Evolutionary conservation across 2,888 invertebrate species (phyloP).

Genomic region (Coelopa pilipes): DNA sequence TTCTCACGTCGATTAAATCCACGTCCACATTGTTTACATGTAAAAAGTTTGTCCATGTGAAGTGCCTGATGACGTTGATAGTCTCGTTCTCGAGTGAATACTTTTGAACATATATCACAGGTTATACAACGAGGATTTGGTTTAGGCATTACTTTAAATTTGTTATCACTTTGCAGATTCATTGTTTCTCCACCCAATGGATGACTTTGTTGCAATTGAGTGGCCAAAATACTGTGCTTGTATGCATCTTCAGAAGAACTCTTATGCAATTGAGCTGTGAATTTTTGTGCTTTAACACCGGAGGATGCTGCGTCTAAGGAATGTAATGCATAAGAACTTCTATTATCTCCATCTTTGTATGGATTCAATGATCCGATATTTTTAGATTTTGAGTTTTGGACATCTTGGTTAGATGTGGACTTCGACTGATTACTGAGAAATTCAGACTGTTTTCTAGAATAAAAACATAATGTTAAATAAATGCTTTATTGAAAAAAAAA

Average conservation of each 20-base stretch:
- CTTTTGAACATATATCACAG: constrained; percentile 76
- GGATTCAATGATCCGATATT: constrained; percentile 52
- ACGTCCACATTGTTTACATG: constrained; percentile 74
- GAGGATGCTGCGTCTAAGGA: constrained; percentile 3
- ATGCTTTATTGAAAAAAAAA: background rate
- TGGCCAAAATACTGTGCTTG: constrained; percentile 47
- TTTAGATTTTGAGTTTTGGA: constrained; percentile 2
- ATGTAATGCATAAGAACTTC: constrained; percentile 40
- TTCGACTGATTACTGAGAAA: constrained; percentile 47
- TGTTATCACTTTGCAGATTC: constrained; percentile 32
- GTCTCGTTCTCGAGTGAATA: constrained; percentile 77
- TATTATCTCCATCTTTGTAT: constrained; percentile 46
- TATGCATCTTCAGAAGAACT: constrained; percentile 58
- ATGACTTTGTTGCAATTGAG: constrained; percentile 39
- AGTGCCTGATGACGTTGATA: constrained; percentile 76
- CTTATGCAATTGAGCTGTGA: too few species aligned
- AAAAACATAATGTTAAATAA: background rate
- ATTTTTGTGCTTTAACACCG: too few species aligned
- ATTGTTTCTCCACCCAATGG: constrained; percentile 31
- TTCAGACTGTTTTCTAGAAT: constrained; percentile 48
- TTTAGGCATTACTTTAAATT: constrained; percentile 55
- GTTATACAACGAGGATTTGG: constrained; percentile 68
- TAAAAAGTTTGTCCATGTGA: constrained; percentile 77
- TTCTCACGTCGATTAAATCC: constrained; percentile 73
- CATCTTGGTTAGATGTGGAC: constrained; percentile 30